Conservation (phyloP, 2,797 vertebrate species). For the Chelmon rostratus region DNA sequence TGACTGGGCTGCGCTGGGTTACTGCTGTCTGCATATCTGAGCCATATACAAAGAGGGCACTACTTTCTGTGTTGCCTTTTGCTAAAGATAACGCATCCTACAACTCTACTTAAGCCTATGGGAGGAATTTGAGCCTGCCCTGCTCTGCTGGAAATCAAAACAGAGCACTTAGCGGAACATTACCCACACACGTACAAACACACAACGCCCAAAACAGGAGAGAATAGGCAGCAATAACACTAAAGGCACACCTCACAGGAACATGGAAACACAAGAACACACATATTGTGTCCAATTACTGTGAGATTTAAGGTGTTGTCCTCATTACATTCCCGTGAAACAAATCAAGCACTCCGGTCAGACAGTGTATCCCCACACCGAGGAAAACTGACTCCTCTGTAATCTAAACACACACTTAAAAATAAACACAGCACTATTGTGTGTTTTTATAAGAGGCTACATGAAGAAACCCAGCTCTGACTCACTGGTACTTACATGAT, state of each 20-base stretch:
- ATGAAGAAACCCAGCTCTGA: conserved; percentile 49
- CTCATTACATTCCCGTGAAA: conserved; percentile 45
- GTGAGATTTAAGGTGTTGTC: conserved; percentile 38
- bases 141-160: conserved; percentile 73
- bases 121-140: conserved; percentile 68
- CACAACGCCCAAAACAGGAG: conserved; percentile 36
- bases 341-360: conserved; percentile 40
- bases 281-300: conserved; percentile 22
- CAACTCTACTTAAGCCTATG: conserved; percentile 59
- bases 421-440: conserved; percentile 67
- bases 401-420: conserved; percentile 72
- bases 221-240: conserved; percentile 24
- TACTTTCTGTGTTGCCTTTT: conserved; percentile 60
- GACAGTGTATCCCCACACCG: conserved; percentile 46
- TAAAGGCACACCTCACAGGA: conserved; percentile 38
- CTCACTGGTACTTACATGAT: conserved; percentile 41
- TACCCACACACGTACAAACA: conserved; percentile 56
- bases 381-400: conserved; percentile 65
- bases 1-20: conserved; percentile 52
- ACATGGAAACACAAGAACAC: conserved; percentile 41
- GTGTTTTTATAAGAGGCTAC: conserved; percentile 64
- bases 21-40: conserved; percentile 56
- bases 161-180: conserved; percentile 59
- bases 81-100: conserved; percentile 75
- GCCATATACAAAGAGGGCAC: conserved; percentile 57